phyloP scores from a whole-genome alignment of 2,888 invertebrate genomes.

The Machimus atricapillus region DNA sequence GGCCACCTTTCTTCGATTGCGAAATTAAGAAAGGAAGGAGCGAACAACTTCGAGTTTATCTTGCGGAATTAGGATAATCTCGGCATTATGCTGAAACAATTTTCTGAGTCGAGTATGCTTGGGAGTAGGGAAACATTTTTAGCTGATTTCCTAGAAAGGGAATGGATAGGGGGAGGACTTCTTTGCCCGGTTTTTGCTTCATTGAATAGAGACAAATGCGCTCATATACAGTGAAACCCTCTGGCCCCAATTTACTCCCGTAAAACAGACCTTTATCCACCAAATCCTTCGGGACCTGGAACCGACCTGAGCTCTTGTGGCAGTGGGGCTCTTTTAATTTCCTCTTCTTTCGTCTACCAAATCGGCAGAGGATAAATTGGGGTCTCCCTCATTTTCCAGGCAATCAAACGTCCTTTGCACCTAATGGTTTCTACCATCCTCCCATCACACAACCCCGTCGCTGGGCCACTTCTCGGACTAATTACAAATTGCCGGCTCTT shows the following conservation, averaged over 20 bases:
- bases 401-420: not conserved
- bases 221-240: not conserved
- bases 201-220: not conserved
- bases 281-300: not conserved
- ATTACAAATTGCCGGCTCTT: conserved; percentile 10
- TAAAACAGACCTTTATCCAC: not conserved
- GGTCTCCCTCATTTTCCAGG: not conserved
- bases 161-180: not conserved
- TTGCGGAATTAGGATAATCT: conserved; percentile 32
- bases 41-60: conserved; percentile 21
- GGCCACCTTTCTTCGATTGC: conserved; percentile 22
- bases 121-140: not conserved
- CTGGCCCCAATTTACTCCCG: not conserved
- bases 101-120: not conserved
- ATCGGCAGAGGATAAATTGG: not conserved
- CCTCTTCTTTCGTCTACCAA: not conserved
- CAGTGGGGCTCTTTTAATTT: not conserved
- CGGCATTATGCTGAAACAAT: not conserved
- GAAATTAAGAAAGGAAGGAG: conserved; percentile 30
- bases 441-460: not conserved
- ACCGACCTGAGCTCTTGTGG: not conserved
- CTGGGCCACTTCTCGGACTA: not conserved
- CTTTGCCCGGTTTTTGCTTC: not conserved
- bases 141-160: not conserved
- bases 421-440: not conserved